Conservation (phyloP, 2,797 vertebrate species). For the Knipowitschia caucasica region DNA sequence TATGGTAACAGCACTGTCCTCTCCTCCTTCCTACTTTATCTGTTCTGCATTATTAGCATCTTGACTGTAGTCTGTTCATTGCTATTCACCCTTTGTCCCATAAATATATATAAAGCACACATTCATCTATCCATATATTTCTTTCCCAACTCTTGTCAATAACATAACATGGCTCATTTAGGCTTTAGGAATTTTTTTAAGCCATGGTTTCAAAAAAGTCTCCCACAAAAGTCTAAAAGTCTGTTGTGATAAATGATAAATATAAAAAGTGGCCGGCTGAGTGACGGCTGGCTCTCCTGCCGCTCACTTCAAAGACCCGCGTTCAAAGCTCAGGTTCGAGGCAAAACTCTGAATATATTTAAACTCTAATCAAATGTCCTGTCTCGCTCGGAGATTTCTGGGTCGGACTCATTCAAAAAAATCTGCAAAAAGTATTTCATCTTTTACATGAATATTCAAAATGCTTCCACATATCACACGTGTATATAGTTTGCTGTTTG, state of each 20-base stretch:
- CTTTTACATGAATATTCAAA: neutral
- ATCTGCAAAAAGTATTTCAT: neutral
- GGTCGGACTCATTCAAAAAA: neutral
- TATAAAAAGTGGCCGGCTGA: neutral
- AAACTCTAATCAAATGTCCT: neutral
- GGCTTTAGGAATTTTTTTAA: no score
- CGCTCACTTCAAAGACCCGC: slow-evolving; percentile 3
- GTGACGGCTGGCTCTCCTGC: neutral
- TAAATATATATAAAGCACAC: no score
- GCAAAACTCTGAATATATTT: neutral
- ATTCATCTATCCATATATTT: no score
- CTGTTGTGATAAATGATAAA: neutral
- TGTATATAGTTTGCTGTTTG: neutral
- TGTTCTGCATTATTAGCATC: no score
- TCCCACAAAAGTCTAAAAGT: neutral
- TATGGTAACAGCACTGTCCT: no score
- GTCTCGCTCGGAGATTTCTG: neutral
- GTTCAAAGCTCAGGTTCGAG: neutral
- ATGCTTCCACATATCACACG: neutral
- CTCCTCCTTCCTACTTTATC: no score
- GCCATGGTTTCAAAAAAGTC: no score
- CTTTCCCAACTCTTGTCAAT: no score
- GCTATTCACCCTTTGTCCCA: no score
- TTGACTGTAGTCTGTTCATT: no score
- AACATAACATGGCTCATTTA: no score